phyloP scores from a whole-genome alignment of 2,113 vertebrate genomes.

The human (Homo sapiens) region DNA sequence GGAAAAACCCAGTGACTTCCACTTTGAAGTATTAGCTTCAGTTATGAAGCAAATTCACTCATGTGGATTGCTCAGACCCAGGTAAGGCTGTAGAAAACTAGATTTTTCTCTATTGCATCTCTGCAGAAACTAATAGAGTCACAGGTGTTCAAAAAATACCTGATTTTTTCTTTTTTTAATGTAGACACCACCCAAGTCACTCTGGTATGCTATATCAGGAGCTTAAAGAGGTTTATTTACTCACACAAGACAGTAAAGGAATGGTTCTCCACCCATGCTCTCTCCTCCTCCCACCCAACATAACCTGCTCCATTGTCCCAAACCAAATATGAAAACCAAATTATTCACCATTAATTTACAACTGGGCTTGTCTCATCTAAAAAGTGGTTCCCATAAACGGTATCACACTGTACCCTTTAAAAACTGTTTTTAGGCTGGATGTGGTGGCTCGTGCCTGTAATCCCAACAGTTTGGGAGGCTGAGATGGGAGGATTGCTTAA shows the following conservation, averaged over 20 bases:
- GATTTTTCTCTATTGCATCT: not conserved
- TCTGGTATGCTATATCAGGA: not conserved
- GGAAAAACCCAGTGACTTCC: not conserved
- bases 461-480: no score
- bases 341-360: not conserved
- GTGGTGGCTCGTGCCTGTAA: no score
- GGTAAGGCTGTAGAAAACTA: not conserved
- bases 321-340: not conserved
- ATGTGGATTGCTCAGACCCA: not conserved
- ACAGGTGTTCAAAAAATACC: not conserved
- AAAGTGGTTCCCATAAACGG: not conserved
- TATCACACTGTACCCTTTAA: not conserved
- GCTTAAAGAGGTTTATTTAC: not conserved
- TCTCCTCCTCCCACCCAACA: not conserved
- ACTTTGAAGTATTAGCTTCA: not conserved
- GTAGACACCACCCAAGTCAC: not conserved
- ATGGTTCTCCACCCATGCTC: not conserved
- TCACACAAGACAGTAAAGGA: not conserved
- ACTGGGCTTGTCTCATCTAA: not conserved
- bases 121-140: not conserved
- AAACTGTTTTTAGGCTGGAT: not conserved
- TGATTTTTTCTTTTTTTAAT: not conserved
- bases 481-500: no score
- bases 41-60: not conserved
- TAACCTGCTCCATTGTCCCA: not conserved